phyloP scores from a whole-genome alignment of 1,140 invertebrate genomes.

The Drosophila ambigua region DNA sequence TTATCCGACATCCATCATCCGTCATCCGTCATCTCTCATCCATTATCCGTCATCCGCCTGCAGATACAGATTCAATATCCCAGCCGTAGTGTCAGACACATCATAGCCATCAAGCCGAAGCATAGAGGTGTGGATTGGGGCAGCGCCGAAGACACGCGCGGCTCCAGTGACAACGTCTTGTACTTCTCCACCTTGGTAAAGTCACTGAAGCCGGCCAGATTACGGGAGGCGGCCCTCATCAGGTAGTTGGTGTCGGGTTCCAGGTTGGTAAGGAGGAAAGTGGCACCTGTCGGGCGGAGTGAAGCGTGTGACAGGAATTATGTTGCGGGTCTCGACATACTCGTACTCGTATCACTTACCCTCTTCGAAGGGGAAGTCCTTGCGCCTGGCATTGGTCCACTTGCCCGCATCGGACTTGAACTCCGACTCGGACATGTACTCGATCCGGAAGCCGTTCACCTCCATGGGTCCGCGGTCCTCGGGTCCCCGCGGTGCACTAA shows the following conservation, averaged over 20 bases:
- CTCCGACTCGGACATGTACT: slow-evolving; percentile 76
- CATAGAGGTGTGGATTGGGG: neutral
- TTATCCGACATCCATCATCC: slow-evolving; percentile 18
- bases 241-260: slow-evolving; percentile 81
- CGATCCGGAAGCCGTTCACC: slow-evolving; percentile 80
- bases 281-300: slow-evolving; percentile 66
- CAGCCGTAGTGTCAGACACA: slow-evolving; percentile 8
- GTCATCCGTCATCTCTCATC: slow-evolving; percentile 16
- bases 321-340: neutral
- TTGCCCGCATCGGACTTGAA: slow-evolving; percentile 72
- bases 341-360: slow-evolving; percentile 52
- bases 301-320: neutral
- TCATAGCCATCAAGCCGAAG: slow-evolving; percentile 12
- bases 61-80: slow-evolving; percentile 48
- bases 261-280: slow-evolving; percentile 79
- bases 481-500: slow-evolving; percentile 63
- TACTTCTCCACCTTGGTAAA: slow-evolving; percentile 73
- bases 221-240: slow-evolving; percentile 82
- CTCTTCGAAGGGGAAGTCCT: slow-evolving; percentile 78
- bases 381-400: slow-evolving; percentile 80
- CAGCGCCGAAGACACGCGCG: slow-evolving; percentile 34
- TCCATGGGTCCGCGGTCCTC: slow-evolving; percentile 64
- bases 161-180: slow-evolving; percentile 69
- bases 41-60: slow-evolving; percentile 32
- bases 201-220: slow-evolving; percentile 83